Evolutionary conservation across 2,113 vertebrate genomes (phyloP), one percentile per base, ranked within the genome.

Genomic region (Xiphias gladius): DNA sequence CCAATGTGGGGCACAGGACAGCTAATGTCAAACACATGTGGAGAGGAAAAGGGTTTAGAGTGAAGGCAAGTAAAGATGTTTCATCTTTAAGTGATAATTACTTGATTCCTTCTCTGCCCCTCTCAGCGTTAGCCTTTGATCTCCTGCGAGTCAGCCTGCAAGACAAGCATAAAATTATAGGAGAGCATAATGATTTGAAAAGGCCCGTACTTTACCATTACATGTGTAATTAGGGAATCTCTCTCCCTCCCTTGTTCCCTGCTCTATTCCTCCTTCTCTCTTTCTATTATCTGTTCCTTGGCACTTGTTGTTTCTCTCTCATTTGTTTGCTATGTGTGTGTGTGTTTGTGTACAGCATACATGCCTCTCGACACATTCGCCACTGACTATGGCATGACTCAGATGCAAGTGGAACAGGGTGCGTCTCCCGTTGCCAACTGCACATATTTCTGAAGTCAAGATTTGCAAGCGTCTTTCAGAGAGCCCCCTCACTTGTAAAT

Each of bases 401-500:
- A 92, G 88, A 94, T 92, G 88, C 87, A 91, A 93, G 70, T 80
- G 79, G 86, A 94, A 94, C 83, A 93, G 91, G 85, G 83, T 89
- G 76, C 89, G 89, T 91, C 93, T 93, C 90, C 75, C 59, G 54
- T 77, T 93, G 95, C 95, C 95, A 96, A 94, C 83, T 95, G 91
- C 80, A 76, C 94, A 94, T 96, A 93, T 84, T 95, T 97, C 91
- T 87, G 87, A 88, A 96, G 94, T 95, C 93, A 95, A 92, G 91
- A 96, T 96, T 92, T 95, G 95, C 90, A 89, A 92, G 93, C 79
- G 90, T 90, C 85, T 92, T 83, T 94, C 88, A 93, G 88, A 80
- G 83, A 86, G 89, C 86, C 91, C 91, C 90, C 89, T 87, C 86
- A 87, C 89, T 93, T 82, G 82, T 80, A 82, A 90, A 91, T 30